A percentile compares a stretch with the other conserved stretches of the same genome.
phyloP scores from a whole-genome alignment of 2,888 invertebrate species.

The Drosophila fungiperda region DNA sequence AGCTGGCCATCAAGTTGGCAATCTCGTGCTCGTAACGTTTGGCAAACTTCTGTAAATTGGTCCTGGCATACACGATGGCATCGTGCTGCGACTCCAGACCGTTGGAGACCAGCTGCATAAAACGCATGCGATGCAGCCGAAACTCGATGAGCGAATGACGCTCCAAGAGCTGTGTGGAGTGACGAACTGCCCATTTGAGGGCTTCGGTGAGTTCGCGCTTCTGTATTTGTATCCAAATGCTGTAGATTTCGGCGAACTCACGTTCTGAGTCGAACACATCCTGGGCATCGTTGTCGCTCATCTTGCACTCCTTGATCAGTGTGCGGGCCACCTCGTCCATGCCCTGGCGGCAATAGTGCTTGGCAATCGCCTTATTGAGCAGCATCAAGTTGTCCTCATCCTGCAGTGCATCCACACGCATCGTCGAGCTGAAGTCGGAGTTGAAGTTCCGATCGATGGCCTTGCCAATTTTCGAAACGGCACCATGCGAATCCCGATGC shows the following conservation, averaged over 20 bases:
- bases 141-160: slow-evolving; percentile 88
- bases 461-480: slow-evolving; percentile 97
- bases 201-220: slow-evolving; percentile 93
- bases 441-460: slow-evolving; percentile 98
- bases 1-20: slow-evolving; percentile 94
- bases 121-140: slow-evolving; percentile 92
- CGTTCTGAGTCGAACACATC: slow-evolving; percentile 86
- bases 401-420: slow-evolving; percentile 91
- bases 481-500: slow-evolving; percentile 91
- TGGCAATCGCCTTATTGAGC: slow-evolving; percentile 95
- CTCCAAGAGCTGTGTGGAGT: slow-evolving; percentile 89
- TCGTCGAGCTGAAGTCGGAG: slow-evolving; percentile 95
- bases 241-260: slow-evolving; percentile 92
- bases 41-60: slow-evolving; percentile 93
- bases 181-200: slow-evolving; percentile 93
- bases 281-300: slow-evolving; percentile 81
- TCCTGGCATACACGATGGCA: slow-evolving; percentile 94
- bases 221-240: slow-evolving; percentile 94
- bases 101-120: slow-evolving; percentile 87
- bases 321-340: slow-evolving; percentile 96
- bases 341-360: slow-evolving; percentile 98
- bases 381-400: slow-evolving; percentile 88
- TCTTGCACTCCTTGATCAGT: slow-evolving; percentile 85
- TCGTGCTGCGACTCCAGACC: slow-evolving; percentile 89
- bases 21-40: slow-evolving; percentile 92